A percentile compares a stretch with the other conserved stretches of the same genome.
Conservation (phyloP, 1,140 invertebrate species). For the Bombus difficillimus region DNA sequence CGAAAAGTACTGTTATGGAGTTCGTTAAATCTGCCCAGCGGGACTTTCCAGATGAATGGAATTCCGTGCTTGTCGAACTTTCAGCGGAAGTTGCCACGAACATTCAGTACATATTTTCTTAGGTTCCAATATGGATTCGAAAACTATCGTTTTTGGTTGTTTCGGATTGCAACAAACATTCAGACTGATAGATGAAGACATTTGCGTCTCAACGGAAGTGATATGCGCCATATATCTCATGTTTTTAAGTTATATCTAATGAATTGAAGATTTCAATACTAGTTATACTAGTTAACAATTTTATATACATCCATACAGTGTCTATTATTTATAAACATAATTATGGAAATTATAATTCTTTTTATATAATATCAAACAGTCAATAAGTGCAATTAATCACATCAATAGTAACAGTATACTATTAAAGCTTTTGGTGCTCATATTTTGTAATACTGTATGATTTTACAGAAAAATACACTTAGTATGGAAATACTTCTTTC, state of each 20-base stretch:
- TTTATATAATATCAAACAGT: constrained; percentile 5
- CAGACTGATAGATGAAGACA: constrained; percentile 18
- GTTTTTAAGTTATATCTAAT: constrained; percentile 3
- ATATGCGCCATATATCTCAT: background rate
- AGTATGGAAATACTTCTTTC: background rate
- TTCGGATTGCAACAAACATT: background rate
- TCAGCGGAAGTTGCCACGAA: constrained; percentile 76
- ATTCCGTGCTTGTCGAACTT: constrained; percentile 75
- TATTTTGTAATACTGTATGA: too few relatives aligned
- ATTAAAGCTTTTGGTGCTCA: background rate
- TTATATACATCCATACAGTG: constrained; percentile 8
- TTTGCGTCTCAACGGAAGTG: background rate
- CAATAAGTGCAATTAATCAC: constrained; percentile 26
- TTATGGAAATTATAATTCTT: background rate
- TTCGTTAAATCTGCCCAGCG: constrained; percentile 83
- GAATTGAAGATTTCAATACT: background rate
- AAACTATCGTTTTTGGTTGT: background rate
- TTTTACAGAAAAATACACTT: background rate
- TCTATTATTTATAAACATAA: background rate
- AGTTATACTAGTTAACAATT: background rate
- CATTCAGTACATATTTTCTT: constrained; percentile 73
- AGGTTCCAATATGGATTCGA: constrained; percentile 32
- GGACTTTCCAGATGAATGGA: constrained; percentile 85
- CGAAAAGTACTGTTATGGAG: constrained; percentile 79
- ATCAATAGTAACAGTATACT: background rate